Base-by-base conservation (phyloP, 2,888 invertebrate genomes). In the Parasteatoda lunata region DNA sequence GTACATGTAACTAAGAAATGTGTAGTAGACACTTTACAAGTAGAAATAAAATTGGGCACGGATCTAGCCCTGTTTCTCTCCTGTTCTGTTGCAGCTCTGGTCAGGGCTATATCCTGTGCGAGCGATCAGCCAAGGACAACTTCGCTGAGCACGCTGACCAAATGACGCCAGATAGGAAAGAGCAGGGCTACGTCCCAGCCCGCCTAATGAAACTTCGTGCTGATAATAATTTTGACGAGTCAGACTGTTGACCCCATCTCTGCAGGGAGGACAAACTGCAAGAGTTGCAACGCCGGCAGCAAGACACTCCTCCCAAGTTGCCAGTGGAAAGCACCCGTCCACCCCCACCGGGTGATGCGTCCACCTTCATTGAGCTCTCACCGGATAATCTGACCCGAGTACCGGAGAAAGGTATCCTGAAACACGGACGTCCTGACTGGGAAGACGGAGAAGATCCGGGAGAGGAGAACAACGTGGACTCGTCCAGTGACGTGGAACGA, bases 401-500 rank as follows among this genome's bases (percentile, higher is more conserved):
- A 90, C 96, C 96, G 90, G 97, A 97, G 93, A 97, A 97, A 93
- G 97, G 97, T 88, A 97, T 97, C 92, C 94, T 97, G 91, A 97
- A 97, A 94, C 89, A 89, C 64, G 82, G 86, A n/a, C 93, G 93
- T 90, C 70, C 72, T 4, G 95, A 94, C 91, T 96, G 95, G 96
- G 92, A 92, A 83, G 92, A 92, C 85, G 87, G 85, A 7, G 95
- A 95, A 91, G 86, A 87, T 9, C 75, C 72, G 30, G 87, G 79
- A 6, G 89, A 88, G 15, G 84, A 83, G 52, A 72, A 88, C 51
- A 90, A 90, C 89, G 90, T 90, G 88, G 91, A 91, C 78, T 91
- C 91, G 76, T 90, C 92, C 81, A 91, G 91, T 77, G 92, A 92
- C 88, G 92, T 92, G 81, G 96, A 97, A 91, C 94, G 96, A 66